Percentiles rank a stretch among this genome's conserved stretches.
Conservation (phyloP, 2,113 vertebrate species). For the Bucco capensis region DNA sequence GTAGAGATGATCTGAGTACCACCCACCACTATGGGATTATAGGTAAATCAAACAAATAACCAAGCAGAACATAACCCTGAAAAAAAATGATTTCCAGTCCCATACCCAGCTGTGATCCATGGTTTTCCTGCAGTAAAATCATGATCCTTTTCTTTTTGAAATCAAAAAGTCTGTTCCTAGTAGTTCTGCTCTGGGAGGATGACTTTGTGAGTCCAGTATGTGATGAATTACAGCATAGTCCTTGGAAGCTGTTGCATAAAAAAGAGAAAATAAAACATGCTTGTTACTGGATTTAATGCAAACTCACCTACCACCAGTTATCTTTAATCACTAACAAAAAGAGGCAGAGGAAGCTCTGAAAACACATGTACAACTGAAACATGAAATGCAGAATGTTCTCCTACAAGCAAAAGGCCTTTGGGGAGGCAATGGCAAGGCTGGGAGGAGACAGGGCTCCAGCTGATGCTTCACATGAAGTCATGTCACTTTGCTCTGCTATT, state of each 20-base stretch:
- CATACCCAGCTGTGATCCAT: background rate
- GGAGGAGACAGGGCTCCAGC: background rate
- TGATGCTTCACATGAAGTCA: background rate
- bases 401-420: background rate
- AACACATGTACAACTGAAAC: background rate
- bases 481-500: background rate
- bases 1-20: conserved; percentile 20
- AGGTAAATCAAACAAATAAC: conserved; percentile 36
- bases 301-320: background rate
- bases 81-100: background rate
- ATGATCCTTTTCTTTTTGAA: background rate
- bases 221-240: background rate
- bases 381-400: background rate
- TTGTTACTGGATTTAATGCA: background rate
- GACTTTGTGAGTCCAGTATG: background rate
- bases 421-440: background rate
- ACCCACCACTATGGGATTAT: background rate
- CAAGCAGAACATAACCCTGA: background rate
- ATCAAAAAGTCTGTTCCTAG: background rate
- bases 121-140: background rate
- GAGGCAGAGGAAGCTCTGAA: background rate
- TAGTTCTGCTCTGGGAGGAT: background rate
- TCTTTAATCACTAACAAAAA: background rate
- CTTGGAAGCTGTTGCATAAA: background rate
- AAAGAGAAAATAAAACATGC: background rate